Evolutionary conservation across 2,797 vertebrate species (phyloP).

Genomic region (Xenops minutus): DNA sequence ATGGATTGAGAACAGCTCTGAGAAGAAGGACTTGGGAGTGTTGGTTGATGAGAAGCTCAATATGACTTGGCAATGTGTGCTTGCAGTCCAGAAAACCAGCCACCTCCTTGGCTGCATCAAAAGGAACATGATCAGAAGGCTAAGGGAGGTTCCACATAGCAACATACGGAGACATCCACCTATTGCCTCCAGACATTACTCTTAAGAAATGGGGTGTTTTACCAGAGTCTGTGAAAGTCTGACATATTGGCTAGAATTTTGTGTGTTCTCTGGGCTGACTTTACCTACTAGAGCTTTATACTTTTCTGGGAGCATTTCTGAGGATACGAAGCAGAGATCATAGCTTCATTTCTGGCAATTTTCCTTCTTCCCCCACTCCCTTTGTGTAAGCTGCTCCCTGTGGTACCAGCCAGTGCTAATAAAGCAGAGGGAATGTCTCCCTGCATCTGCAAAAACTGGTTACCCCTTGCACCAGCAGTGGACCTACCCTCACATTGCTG

Average conservation of each 20-base stretch:
- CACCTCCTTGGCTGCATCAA: background rate
- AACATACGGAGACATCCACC: background rate
- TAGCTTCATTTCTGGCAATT: background rate
- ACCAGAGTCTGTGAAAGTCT: background rate
- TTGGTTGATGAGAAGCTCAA: background rate
- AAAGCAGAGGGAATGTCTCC: background rate
- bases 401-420: background rate
- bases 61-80: background rate
- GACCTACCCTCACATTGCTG: fast-evolving
- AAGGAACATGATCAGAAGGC: background rate
- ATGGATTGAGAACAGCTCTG: background rate
- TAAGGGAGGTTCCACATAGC: background rate
- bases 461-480: fast-evolving
- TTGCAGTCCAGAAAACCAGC: background rate
- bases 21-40: background rate
- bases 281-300: background rate
- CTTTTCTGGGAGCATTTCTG: background rate
- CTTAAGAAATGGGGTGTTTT: background rate
- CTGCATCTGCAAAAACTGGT: background rate
- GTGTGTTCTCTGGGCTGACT: background rate
- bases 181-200: background rate
- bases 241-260: background rate
- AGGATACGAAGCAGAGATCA: background rate
- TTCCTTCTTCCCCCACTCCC: background rate
- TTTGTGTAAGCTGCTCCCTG: background rate